Conservation (phyloP, 2,113 vertebrate genomes). For the Accipiter virgatus region DNA sequence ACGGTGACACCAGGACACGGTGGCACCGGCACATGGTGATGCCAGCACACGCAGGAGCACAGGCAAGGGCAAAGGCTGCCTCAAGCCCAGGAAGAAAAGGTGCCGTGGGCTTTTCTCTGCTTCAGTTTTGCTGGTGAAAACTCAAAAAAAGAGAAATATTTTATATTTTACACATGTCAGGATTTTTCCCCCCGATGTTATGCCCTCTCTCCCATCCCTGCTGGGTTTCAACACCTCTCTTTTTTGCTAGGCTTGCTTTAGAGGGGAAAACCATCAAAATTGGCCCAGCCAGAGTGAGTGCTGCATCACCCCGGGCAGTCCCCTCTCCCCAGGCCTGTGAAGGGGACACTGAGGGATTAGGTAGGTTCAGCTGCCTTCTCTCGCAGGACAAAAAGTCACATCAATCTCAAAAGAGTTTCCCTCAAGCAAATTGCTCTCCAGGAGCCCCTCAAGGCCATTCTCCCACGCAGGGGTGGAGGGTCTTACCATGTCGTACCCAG, state of each 20-base stretch:
- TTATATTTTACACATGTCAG: neutral
- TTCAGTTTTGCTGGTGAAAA: neutral
- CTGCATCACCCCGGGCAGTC: neutral
- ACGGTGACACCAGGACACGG: fast-evolving
- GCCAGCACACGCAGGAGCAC: fast-evolving
- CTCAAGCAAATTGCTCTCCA: neutral
- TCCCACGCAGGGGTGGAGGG: fast-evolving
- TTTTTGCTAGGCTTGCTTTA: neutral
- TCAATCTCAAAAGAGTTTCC: neutral
- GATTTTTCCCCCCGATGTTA: fast-evolving
- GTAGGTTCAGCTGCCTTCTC: neutral
- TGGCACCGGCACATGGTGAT: fast-evolving
- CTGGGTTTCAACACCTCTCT: neutral
- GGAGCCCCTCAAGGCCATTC: neutral
- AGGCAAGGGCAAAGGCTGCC: neutral
- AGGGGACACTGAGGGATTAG: no score
- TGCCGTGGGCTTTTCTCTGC: neutral
- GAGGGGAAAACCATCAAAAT: fast-evolving
- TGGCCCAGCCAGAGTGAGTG: fast-evolving
- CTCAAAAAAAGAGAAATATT: neutral
- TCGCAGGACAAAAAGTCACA: neutral
- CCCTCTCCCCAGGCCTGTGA: neutral
- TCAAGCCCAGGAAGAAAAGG: neutral
- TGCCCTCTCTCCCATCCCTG: neutral
- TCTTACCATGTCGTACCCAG: fast-evolving